Percentiles rank a stretch among this genome's conserved stretches.
These are phyloP conservation scores for Daboia siamensis DNA, from an alignment of 2,113 vertebrate species.

Conservation along the genomic window DNA sequence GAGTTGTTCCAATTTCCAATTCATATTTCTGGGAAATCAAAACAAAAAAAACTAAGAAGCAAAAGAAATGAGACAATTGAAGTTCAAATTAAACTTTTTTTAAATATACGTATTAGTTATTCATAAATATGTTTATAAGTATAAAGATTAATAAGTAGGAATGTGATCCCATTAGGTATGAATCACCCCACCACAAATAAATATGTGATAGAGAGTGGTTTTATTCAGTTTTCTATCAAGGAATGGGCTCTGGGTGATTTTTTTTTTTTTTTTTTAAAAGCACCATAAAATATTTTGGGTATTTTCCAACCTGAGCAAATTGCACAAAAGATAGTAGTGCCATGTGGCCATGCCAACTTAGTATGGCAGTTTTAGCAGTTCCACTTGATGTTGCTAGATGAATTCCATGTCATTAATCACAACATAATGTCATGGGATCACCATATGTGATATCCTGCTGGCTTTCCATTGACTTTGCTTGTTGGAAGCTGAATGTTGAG, in stretches of 20 bases:
- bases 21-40: not conserved
- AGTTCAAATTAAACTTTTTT: not conserved
- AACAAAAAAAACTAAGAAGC: not conserved
- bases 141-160: not conserved
- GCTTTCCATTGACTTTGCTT: not conserved
- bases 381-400: not conserved
- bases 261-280: not conserved
- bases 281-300: not conserved
- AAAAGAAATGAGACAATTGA: not conserved
- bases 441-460: not conserved
- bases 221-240: not conserved
- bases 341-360: not conserved
- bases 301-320: not conserved
- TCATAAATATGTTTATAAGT: not conserved
- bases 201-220: not conserved
- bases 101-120: not conserved
- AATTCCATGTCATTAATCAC: not conserved
- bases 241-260: not conserved
- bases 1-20: not conserved
- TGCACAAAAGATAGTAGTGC: not conserved
- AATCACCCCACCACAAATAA: not conserved
- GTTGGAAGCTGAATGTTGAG: not conserved
- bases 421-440: not conserved
- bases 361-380: not conserved
- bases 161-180: not conserved